Evolutionary conservation across 2,113 vertebrate species (phyloP).

Genomic region (Corvus hawaiiensis): DNA sequence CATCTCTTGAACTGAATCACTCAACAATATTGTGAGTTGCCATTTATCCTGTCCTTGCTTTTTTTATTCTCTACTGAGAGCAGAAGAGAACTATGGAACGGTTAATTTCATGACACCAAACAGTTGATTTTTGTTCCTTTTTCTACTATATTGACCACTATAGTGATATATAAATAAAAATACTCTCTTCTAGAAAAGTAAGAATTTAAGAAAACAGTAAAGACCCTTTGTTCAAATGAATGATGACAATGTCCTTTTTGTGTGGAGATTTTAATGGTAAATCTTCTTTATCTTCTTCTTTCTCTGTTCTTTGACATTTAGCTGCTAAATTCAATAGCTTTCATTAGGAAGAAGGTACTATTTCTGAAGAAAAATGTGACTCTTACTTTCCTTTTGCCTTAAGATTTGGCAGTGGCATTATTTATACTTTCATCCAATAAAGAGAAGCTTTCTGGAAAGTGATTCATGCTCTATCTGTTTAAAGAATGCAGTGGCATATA

Average conservation of each 20-base stretch:
- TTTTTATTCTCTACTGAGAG: not conserved
- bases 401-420: conserved; percentile 1
- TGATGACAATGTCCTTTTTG: not conserved
- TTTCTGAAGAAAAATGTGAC: conserved; percentile 6
- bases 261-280: not conserved
- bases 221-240: not conserved
- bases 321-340: not conserved
- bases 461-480: conserved; percentile 32
- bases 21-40: not conserved
- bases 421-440: conserved; percentile 26
- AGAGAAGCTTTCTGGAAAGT: not conserved
- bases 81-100: not conserved
- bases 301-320: conserved; percentile 16
- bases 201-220: not conserved
- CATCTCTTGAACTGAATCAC: not conserved
- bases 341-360: not conserved
- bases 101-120: not conserved
- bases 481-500: conserved; percentile 14
- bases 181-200: not conserved
- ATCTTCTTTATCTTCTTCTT: not conserved
- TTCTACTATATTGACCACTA: not conserved
- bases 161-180: not conserved
- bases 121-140: not conserved
- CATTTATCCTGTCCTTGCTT: not conserved
- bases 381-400: conserved; percentile 5